These are phyloP conservation scores for Odontothrips loti DNA, from an alignment of 2,888 invertebrate species.

Conservation along the genomic window DNA sequence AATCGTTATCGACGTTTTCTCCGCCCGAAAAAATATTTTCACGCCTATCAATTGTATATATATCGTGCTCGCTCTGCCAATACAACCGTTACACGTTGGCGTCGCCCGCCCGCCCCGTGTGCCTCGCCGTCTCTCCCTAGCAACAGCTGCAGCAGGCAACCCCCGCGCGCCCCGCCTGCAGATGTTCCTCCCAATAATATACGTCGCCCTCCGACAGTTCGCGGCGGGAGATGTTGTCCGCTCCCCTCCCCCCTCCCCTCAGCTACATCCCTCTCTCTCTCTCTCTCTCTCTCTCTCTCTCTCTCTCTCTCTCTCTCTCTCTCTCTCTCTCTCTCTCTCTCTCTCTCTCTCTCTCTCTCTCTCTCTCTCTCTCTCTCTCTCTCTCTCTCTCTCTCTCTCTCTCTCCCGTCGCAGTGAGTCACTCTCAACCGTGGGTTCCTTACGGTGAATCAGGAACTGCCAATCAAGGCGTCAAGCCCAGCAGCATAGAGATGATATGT, in stretches of 20 bases:
- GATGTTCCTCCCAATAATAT: background rate
- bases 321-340: too few species aligned
- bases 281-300: too few species aligned
- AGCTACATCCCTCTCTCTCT: background rate
- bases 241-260: background rate
- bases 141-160: conserved; percentile 4
- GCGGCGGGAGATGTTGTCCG: background rate
- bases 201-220: background rate
- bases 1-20: background rate
- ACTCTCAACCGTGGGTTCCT: too few species aligned
- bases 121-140: background rate
- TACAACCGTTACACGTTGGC: background rate
- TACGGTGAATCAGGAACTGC: background rate
- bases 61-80: background rate
- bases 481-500: background rate
- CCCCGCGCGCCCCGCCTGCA: background rate
- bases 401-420: too few species aligned
- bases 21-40: background rate
- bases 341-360: too few species aligned
- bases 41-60: background rate
- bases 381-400: too few species aligned
- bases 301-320: too few species aligned
- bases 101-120: background rate
- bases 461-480: conserved; percentile 4
- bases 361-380: too few species aligned